A percentile compares a stretch with the other conserved stretches of the same genome.
These are phyloP conservation scores for Willisornis vidua DNA, from an alignment of 2,113 vertebrate genomes.

Conservation along the genomic window DNA sequence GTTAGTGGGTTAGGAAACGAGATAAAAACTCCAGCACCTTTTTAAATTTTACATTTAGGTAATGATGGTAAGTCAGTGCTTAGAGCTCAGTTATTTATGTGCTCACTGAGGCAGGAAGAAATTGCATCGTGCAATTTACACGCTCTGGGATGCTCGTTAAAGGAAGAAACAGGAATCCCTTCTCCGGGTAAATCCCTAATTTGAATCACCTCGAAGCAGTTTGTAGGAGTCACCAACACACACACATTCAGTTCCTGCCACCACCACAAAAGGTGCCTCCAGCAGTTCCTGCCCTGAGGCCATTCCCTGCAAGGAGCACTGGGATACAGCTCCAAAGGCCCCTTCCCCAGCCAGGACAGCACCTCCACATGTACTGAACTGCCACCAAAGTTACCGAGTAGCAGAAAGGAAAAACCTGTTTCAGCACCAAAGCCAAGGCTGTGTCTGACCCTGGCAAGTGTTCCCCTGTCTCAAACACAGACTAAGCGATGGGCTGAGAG, in stretches of 20 bases:
- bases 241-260: background rate
- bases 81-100: background rate
- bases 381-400: rapidly evolving
- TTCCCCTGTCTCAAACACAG: background rate
- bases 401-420: background rate
- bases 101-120: background rate
- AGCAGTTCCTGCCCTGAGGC: background rate
- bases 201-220: background rate
- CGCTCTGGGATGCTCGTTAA: background rate
- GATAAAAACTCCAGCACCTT: background rate
- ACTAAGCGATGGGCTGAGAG: rapidly evolving
- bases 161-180: background rate
- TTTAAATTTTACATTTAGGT: background rate
- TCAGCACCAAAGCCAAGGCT: background rate
- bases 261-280: background rate
- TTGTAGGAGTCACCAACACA: background rate
- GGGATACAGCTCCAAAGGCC: rapidly evolving
- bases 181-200: background rate
- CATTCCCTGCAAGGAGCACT: background rate
- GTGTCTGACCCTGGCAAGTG: background rate
- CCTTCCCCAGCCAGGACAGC: background rate
- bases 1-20: background rate
- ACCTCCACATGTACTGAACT: background rate
- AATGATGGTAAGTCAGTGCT: background rate
- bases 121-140: background rate